Evolutionary conservation across 2,888 invertebrate genomes (phyloP), one percentile per base, ranked within the genome.

Genomic region (Antheraea assamensis): DNA sequence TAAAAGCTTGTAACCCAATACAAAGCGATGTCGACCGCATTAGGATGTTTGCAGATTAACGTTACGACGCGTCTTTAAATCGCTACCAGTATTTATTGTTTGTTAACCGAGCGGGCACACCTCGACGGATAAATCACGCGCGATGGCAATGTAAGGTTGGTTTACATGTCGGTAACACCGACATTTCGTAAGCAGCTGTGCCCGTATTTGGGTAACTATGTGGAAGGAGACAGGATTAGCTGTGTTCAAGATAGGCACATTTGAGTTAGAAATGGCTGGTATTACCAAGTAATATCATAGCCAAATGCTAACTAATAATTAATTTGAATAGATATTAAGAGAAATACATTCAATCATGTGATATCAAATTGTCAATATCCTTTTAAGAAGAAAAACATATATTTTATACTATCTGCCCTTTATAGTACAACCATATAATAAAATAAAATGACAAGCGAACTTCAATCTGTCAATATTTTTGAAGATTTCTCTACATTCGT

Each of bases 31-130:
- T 52, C 72, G 49, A 49, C 68, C 42, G 73, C 58, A 70, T 73
- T 73, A 73, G 73, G 70, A 68, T 73, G 73, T 70, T 58, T 35
- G 35, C 68, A 70, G 42, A 58, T 55, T 73, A 73, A 73, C 73
- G 73, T 73, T 73, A 70, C 35, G 83, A 81, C 79, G 80, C 82
- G 81, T 81, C 85, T 82, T 83, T 85, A 85, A 84, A 83, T 82
- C 82, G 79, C 88, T 87, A 85, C 89, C 84, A 83, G 84, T 88
- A 88, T 89, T 88, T 88, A 89, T 89, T 82, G 86, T 82, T 78
- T 80, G 71, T 47, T 49, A 71, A 75, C 76, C 79, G 81, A 79
- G 31, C 61, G 72, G 76, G 76, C 79, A 81, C 80, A 79, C 70
- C 77, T 70, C 77, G 68, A 76, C 75, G 75, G 75, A 74, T 78